A percentile compares a stretch with the other conserved stretches of the same genome.
These are phyloP conservation scores for Carapus acus DNA, from an alignment of 2,797 vertebrate species.

Conservation along the genomic window DNA sequence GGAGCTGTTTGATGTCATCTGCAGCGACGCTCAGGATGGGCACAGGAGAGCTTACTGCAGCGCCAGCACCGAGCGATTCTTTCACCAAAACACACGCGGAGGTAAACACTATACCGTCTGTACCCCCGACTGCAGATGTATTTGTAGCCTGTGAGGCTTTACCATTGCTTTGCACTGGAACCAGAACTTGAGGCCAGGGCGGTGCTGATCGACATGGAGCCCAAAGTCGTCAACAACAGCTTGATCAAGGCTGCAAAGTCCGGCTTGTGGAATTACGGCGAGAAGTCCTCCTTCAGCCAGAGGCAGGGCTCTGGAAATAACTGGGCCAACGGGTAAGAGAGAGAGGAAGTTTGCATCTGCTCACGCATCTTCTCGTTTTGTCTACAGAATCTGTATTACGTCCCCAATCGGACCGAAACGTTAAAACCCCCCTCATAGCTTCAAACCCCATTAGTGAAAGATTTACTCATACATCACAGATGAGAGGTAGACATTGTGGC, in stretches of 20 bases:
- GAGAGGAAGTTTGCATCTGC: too few species aligned
- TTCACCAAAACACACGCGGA: slow-evolving; percentile 70
- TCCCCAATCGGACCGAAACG: too few species aligned
- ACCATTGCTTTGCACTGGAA: not conserved
- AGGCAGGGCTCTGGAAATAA: slow-evolving; percentile 98
- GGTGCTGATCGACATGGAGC: slow-evolving; percentile 94
- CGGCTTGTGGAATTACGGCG: slow-evolving; percentile 82
- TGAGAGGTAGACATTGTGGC: too few species aligned
- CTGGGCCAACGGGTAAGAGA: slow-evolving; percentile 92
- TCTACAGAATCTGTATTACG: too few species aligned
- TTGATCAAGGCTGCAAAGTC: slow-evolving; percentile 73
- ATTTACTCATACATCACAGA: too few species aligned
- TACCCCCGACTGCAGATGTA: too few species aligned
- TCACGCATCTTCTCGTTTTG: too few species aligned
- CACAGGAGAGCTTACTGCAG: slow-evolving; percentile 67
- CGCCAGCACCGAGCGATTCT: slow-evolving; percentile 81
- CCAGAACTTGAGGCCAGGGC: slow-evolving; percentile 80
- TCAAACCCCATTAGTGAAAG: too few species aligned
- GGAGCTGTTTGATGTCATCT: slow-evolving; percentile 79
- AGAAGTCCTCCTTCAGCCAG: slow-evolving; percentile 82
- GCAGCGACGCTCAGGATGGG: slow-evolving; percentile 64
- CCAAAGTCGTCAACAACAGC: slow-evolving; percentile 88
- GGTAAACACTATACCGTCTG: slow-evolving; percentile 58
- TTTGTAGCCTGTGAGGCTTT: too few species aligned
- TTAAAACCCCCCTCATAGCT: too few species aligned